phyloP scores from a whole-genome alignment of 2,797 vertebrate species.

The Salarias fasciatus region DNA sequence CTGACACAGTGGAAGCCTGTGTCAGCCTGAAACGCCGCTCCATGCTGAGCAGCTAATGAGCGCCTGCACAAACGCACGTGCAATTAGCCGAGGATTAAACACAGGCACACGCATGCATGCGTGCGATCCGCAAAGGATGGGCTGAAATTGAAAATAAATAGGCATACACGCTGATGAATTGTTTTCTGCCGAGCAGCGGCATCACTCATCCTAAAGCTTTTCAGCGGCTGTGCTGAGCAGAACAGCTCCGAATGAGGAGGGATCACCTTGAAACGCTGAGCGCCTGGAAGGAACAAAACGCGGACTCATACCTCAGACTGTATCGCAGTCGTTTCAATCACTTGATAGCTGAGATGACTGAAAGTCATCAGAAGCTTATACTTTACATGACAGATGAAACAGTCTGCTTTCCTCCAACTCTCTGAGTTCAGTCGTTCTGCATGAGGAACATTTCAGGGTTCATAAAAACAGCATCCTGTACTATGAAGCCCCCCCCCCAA shows the following conservation, averaged over 20 bases:
- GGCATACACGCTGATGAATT: constrained; percentile 30
- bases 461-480: neutral
- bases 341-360: too few species aligned
- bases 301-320: too few species aligned
- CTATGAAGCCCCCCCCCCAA: neutral
- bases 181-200: neutral
- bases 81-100: constrained; percentile 25
- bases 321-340: too few species aligned
- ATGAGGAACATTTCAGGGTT: constrained; percentile 12
- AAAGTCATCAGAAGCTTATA: too few species aligned
- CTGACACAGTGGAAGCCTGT: neutral
- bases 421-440: too few species aligned
- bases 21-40: neutral
- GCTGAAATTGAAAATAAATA: constrained; percentile 40
- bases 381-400: too few species aligned
- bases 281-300: too few species aligned
- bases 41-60: neutral
- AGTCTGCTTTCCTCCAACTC: too few species aligned
- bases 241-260: neutral
- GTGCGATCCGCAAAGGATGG: constrained; percentile 21
- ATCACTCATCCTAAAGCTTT: neutral
- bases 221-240: neutral
- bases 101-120: neutral
- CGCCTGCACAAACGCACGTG: constrained; percentile 15
- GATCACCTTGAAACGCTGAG: neutral